These are phyloP conservation scores for Gephyroberyx darwinii DNA, from an alignment of 2,797 vertebrate genomes.

Conservation along the genomic window DNA sequence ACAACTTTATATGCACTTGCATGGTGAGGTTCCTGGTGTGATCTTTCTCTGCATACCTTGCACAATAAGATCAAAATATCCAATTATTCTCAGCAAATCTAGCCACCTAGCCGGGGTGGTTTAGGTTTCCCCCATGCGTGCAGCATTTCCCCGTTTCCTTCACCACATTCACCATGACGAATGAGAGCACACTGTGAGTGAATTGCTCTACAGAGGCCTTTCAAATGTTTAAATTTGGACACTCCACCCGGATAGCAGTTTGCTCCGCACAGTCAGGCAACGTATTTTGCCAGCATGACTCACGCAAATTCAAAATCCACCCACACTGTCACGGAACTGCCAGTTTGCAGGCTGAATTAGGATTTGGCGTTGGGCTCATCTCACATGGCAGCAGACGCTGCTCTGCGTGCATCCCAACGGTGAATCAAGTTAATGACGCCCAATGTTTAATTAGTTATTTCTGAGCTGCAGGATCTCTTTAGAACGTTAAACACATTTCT, in stretches of 20 bases:
- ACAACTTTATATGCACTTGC: too few species aligned
- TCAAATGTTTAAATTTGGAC: constrained; percentile 18
- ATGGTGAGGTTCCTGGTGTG: too few species aligned
- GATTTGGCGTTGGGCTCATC: neutral
- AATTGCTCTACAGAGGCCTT: constrained; percentile 9
- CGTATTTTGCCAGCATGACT: constrained; percentile 9
- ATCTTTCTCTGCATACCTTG: too few species aligned
- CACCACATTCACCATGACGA: neutral
- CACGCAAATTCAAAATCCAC: constrained; percentile 9
- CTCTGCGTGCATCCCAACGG: neutral
- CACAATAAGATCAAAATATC: neutral
- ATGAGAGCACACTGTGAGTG: neutral
- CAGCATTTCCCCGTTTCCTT: neutral
- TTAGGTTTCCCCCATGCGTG: neutral
- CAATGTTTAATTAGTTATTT: neutral
- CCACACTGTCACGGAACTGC: neutral
- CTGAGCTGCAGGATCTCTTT: neutral
- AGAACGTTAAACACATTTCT: neutral
- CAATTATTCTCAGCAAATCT: neutral
- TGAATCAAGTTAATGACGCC: too few species aligned
- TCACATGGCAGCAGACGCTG: neutral
- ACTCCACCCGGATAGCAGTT: constrained; percentile 7
- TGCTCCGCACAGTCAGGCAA: neutral
- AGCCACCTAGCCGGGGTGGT: neutral
- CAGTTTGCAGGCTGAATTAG: constrained; percentile 4